Evolutionary conservation across 1,140 invertebrate species (phyloP).

Genomic region (Drosophila nigrodunni): DNA sequence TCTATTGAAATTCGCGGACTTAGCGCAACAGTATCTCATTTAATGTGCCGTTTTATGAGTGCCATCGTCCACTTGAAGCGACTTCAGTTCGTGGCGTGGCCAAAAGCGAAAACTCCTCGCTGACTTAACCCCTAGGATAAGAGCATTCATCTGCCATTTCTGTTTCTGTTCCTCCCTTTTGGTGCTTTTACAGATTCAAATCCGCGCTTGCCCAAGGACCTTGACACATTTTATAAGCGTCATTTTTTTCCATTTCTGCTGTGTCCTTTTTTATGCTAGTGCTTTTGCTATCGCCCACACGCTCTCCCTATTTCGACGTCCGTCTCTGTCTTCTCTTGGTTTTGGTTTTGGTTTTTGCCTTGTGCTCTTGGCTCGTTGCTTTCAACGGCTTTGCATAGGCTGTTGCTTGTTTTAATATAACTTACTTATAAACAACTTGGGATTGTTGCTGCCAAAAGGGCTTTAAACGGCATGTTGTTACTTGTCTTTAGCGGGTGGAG

Average conservation of each 20-base stretch:
- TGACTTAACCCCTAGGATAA: slow-evolving; percentile 66
- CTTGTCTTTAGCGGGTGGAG: neutral
- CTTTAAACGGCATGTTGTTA: slow-evolving; percentile 36
- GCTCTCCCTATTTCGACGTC: neutral
- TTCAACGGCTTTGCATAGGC: slow-evolving; percentile 43
- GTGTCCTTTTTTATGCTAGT: slow-evolving; percentile 37
- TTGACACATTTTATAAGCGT: slow-evolving; percentile 70
- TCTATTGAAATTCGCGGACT: slow-evolving; percentile 63
- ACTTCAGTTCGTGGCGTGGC: slow-evolving; percentile 29
- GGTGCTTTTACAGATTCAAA: slow-evolving; percentile 60
- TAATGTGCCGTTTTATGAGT: slow-evolving; percentile 64
- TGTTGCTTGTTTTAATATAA: slow-evolving; percentile 48
- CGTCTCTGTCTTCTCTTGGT: neutral
- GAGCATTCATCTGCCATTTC: slow-evolving; percentile 4
- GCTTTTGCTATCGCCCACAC: neutral
- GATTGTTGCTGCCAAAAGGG: slow-evolving; percentile 49
- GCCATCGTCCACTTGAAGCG: slow-evolving; percentile 33
- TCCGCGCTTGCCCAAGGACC: slow-evolving; percentile 56
- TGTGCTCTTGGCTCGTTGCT: slow-evolving; percentile 26
- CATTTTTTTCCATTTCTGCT: slow-evolving; percentile 41
- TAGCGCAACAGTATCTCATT: slow-evolving; percentile 53
- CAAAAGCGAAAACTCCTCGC: slow-evolving; percentile 32
- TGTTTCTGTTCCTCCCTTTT: neutral
- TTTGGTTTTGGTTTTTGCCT: slow-evolving; percentile 26
- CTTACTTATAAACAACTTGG: slow-evolving; percentile 51